These are phyloP conservation scores for Montipora foliosa DNA, from an alignment of 64 coral and sea anemone species.

Conservation along the genomic window DNA sequence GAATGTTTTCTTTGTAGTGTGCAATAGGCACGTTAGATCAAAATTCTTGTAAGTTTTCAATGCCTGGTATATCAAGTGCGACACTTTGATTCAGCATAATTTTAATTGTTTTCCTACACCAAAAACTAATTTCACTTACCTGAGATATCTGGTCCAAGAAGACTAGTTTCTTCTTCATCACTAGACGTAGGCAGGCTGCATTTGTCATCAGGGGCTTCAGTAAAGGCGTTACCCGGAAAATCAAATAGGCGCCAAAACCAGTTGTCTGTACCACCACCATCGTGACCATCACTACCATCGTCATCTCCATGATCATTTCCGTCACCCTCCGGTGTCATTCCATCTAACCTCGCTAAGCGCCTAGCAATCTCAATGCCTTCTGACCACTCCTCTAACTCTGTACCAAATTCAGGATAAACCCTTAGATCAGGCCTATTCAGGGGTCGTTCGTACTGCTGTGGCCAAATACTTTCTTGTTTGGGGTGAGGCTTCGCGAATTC, in stretches of 20 bases:
- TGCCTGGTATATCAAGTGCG: conserved; percentile 1
- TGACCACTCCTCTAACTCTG: no score
- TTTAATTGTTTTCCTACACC: not conserved
- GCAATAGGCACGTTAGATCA: not conserved
- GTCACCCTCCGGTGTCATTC: no score
- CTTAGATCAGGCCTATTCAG: no score
- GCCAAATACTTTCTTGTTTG: no score
- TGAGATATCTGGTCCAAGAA: conserved; percentile 21
- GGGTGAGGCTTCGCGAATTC: no score
- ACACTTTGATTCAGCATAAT: not conserved
- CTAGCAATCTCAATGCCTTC: no score
- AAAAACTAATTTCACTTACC: conserved; percentile 12
- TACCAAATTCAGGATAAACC: no score
- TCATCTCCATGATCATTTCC: no score
- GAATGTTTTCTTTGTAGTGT: not conserved
- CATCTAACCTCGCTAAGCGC: no score
- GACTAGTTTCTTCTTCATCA: conserved; percentile 25
- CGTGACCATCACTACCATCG: no score
- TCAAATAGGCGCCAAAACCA: conserved; percentile 4
- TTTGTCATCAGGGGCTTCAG: conserved; percentile 11
- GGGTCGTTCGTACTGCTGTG: no score
- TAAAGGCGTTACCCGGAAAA: conserved; percentile 23
- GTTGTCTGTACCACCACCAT: no score
- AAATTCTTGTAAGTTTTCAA: not conserved
- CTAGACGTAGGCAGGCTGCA: conserved; percentile 15